phyloP scores from a whole-genome alignment of 2,797 vertebrate genomes.

The Sciaenops ocellatus region DNA sequence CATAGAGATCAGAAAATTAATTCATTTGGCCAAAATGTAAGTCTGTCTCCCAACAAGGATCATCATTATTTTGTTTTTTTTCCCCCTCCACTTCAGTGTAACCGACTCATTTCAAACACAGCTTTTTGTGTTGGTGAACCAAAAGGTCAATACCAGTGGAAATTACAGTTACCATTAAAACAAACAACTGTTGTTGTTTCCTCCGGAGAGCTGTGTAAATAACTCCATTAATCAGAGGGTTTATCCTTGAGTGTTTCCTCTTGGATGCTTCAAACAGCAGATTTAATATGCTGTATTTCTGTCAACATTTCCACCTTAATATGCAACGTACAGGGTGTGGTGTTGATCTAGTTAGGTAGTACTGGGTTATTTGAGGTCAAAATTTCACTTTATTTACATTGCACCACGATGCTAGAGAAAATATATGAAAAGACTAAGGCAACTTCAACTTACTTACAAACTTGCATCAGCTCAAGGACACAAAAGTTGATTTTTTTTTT shows the following conservation, averaged over 20 bases:
- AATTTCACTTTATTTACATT: background rate
- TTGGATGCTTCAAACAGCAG: background rate
- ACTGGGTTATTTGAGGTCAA: background rate
- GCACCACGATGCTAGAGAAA: background rate
- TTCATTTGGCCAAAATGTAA: constrained; percentile 58
- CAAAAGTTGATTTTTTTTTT: background rate
- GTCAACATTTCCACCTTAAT: constrained; percentile 1
- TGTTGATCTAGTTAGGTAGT: background rate
- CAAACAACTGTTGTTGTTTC: constrained; percentile 29
- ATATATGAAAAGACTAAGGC: background rate
- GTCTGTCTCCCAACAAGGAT: constrained; percentile 38
- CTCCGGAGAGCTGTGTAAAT: constrained; percentile 22
- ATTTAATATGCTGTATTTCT: background rate
- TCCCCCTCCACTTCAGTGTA: constrained; percentile 3
- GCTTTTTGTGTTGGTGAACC: constrained; percentile 7
- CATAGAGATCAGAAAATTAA: constrained; percentile 61
- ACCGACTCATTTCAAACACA: constrained; percentile 26
- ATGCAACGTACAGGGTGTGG: background rate
- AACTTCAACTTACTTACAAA: background rate
- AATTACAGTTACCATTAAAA: constrained; percentile 25
- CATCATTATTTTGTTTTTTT: constrained; percentile 42
- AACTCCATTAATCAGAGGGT: constrained; percentile 15
- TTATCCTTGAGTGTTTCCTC: background rate
- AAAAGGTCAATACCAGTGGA: constrained; percentile 41
- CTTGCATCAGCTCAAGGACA: background rate